phyloP scores from a whole-genome alignment of 1,140 invertebrate genomes.

The Portunus trituberculatus region DNA sequence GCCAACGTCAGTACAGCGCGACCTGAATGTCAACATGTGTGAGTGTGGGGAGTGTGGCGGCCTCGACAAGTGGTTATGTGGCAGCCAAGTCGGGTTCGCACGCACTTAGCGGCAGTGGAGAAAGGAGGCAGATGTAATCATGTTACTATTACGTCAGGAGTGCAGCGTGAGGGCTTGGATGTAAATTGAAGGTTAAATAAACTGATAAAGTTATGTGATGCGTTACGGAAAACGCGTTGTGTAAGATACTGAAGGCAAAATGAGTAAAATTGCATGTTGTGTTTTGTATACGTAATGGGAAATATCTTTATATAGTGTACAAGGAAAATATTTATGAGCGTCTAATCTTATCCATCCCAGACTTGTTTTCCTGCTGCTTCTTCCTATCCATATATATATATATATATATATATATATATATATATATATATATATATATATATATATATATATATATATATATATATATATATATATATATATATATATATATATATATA shows the following conservation, averaged over 20 bases:
- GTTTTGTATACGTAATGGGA: no score
- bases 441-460: constrained; percentile 26
- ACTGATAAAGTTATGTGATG: no score
- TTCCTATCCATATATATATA: no score
- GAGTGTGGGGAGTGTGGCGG: neutral
- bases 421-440: neutral
- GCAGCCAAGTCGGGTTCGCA: neutral
- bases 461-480: constrained; percentile 26
- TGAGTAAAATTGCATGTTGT: no score
- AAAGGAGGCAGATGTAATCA: neutral
- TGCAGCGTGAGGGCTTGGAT: no score
- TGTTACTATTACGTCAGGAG: no score
- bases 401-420: no score
- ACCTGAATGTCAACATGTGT: neutral
- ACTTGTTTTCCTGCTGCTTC: neutral
- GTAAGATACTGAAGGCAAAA: no score
- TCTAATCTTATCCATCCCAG: neutral
- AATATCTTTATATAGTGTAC: no score
- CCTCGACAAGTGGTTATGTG: neutral
- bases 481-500: constrained; percentile 26
- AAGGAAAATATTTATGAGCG: no score
- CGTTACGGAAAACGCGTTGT: no score
- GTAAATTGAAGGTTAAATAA: no score
- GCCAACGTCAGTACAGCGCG: neutral
- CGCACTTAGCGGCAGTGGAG: neutral